Base-by-base conservation (phyloP, 2,113 vertebrate species). In the Seriola aureovittata region DNA sequence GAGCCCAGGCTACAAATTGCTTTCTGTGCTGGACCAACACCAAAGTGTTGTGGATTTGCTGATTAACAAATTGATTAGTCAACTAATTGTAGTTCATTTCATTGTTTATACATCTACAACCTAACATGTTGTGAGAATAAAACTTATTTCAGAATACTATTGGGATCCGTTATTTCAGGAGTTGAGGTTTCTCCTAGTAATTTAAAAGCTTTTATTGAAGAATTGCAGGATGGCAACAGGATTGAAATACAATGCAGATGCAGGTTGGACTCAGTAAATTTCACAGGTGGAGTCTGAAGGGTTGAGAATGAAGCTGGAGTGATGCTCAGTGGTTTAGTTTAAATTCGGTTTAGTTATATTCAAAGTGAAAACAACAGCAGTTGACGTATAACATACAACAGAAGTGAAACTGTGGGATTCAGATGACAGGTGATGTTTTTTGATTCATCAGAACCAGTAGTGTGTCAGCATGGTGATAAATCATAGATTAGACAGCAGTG, bases 401-500 rank as follows among this genome's bases (percentile, higher is more conserved):
- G 11, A 62, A 69, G 52, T 38, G 8, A 74, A 50, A 44, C 9
- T 29, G 71, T 70, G 60, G 13, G 29, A 65, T 81, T 23, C 38
- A 74, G 44, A 25, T 69, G 54, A 19, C 67, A 76, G 9, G 50
- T 4, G 4, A 25, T 68, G 40, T 60, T 9, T 76, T 81, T 75
- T 29, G 44, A 85, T 38, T 74, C 29, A 46, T 75, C 19, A 62
- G 55, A 65, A 66, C 10, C 0, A 14, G 25, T 36, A 29, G 32
- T 0, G 0, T 70, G 59, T 79, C 55, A 34, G 82, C 1, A 0
- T 21, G 62, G 1, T 58, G 58, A 82, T 91, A 71, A 91, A 90
- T 86, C 82, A 88, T 84, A 23, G 50, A 90, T 76, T 58, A 76
- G 62, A 76, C 78, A 46, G 67, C 48, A 54, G n/a, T 52, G 44